Base-by-base conservation (phyloP, 1,140 invertebrate genomes). In the Bombus confusus region DNA sequence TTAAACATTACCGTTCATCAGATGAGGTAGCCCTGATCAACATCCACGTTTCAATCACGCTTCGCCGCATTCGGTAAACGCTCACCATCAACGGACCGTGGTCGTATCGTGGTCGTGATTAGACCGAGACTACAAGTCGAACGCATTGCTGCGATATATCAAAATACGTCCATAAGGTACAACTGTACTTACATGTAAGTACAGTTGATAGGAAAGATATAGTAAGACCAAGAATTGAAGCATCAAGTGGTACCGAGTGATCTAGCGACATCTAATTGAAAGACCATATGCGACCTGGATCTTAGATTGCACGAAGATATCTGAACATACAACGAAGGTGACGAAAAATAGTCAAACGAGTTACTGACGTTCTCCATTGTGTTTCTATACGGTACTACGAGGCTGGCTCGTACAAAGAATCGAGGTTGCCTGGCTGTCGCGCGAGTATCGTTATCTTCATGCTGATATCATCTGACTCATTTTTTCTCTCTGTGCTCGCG, bases 381-480 rank as follows among this genome's bases (percentile, higher is more conserved):
- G 52, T 18, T 31, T 22, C 47, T 59, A 64, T 84, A 71, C 75
- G 66, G 39, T 43, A 59, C 47, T 52, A 9, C 22, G n/a, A 43
- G 43, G 59, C 13, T 37, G 57, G 31, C 43, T 34, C 8, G 25
- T 34, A 64, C 41, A 80, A 64, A 85, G 57, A 37, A 66, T 76
- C 39, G 41, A 72, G 75, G 77, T 59, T 52, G 28, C 28, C 76
- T 39, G 52, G 52, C 31, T 80, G 73, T 73, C 66, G 47, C 47
- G 47, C 18, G 47, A 52, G 47, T 52, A 52, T 52, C 47, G 75
- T 25, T 64, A 78, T 78, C 81, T 62, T 41, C 15, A 6, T 37
- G 34, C n/a, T 57, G 64, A 83, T 87, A 83, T 75, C 80, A 87
- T 82, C 83, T 64, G 15, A 13, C 66, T 79, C 31, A 25, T 79